Conservation (phyloP, 2,888 invertebrate genomes). For the Zaprionus obscuricornis region DNA sequence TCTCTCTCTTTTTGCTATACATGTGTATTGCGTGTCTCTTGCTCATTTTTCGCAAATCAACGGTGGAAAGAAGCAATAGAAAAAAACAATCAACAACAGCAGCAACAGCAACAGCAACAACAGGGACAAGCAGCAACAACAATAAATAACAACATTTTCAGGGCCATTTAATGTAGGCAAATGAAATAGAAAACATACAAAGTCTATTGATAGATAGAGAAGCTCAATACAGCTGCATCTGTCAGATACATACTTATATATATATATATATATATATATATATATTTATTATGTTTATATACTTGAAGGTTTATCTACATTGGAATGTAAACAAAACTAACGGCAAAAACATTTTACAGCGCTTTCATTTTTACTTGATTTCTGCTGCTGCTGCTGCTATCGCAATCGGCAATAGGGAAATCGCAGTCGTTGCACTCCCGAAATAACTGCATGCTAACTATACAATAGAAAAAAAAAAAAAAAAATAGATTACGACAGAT, state of each 20-base stretch:
- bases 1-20: neutral
- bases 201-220: slow-evolving; percentile 33
- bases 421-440: slow-evolving; percentile 54
- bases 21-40: neutral
- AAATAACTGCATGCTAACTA: slow-evolving; percentile 45
- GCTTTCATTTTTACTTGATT: no score
- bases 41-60: slow-evolving; percentile 44
- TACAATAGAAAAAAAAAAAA: slow-evolving; percentile 10
- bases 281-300: neutral
- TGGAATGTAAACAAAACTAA: slow-evolving; percentile 41
- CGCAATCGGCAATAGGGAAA: slow-evolving; percentile 44
- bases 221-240: neutral
- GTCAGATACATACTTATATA: no score
- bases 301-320: slow-evolving; percentile 26
- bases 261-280: neutral
- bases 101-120: slow-evolving; percentile 13
- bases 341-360: slow-evolving; percentile 5
- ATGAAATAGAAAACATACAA: slow-evolving; percentile 65
- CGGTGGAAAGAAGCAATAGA: slow-evolving; percentile 62
- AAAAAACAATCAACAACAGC: slow-evolving; percentile 20
- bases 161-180: slow-evolving; percentile 47
- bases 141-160: slow-evolving; percentile 38
- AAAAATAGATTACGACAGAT: slow-evolving; percentile 49
- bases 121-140: slow-evolving; percentile 7
- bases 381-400: no score